Conservation (phyloP, 2,888 invertebrate species). For the Patella depressa region DNA sequence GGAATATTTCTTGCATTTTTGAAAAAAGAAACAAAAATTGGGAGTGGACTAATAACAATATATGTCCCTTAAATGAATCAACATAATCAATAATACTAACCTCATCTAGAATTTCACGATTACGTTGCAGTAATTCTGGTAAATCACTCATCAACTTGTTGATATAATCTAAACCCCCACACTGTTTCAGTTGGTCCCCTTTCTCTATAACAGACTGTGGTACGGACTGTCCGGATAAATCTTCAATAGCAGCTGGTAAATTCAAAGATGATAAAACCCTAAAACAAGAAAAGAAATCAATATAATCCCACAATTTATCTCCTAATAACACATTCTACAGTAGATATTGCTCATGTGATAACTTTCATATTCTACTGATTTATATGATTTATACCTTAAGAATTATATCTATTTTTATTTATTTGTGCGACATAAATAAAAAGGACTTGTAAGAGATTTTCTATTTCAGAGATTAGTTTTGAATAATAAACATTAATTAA, state of each 20-base stretch:
- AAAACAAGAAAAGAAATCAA: slow-evolving; percentile 30
- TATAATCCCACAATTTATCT: neutral
- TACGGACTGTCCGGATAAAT: slow-evolving; percentile 77
- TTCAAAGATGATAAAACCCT: slow-evolving; percentile 91
- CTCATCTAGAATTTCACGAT: slow-evolving; percentile 95
- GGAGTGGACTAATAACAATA: no score
- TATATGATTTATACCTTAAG: no score
- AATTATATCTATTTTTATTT: no score
- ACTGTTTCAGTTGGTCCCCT: slow-evolving; percentile 81
- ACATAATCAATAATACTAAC: slow-evolving; percentile 69
- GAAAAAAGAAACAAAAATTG: no score
- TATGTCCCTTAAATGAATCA: no score
- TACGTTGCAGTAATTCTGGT: slow-evolving; percentile 90
- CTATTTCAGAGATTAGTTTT: neutral
- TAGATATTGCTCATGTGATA: no score
- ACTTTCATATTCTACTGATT: no score
- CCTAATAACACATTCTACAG: no score
- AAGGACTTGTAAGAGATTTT: neutral
- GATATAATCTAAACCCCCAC: slow-evolving; percentile 84
- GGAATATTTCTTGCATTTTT: no score
- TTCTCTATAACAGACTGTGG: slow-evolving; percentile 92
- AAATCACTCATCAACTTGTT: slow-evolving; percentile 85
- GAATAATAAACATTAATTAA: no score
- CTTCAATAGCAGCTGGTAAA: slow-evolving; percentile 96
- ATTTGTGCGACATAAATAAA: no score